Base-by-base conservation (phyloP, 2,888 invertebrate genomes). In the Agrotis exclamationis region DNA sequence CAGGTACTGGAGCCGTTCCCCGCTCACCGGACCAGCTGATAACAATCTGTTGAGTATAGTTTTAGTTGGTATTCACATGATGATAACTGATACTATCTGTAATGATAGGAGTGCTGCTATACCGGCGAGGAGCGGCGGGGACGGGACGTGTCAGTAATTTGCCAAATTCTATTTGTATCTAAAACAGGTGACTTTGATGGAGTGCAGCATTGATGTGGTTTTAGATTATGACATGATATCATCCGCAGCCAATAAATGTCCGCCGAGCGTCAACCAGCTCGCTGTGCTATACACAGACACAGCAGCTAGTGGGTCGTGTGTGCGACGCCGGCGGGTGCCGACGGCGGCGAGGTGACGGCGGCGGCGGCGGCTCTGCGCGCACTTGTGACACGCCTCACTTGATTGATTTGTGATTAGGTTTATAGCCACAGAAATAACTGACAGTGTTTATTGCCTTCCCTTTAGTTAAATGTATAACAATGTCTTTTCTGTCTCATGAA, bases 121-220 rank as follows among this genome's bases (percentile, higher is more conserved):
- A 33, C 20, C 33, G 53, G 48, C 56, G 39, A 20, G 28, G 53
- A 59, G 14, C n/a, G n/a, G 18, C 11, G 28, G 18, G 22, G 47
- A 47, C 70, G 48, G 28, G 24, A 56, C 54, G 13, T 51, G 24
- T 47, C 24, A 57, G 22, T 54, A 50, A 70, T 82, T 81, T 73
- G 82, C 79, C 82, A 79, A 82, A 78, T 63, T 79, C 82, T 82
- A 79, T 79, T 82, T 78, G 79, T 68, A 65, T 82, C 67, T 68
- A 39, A 78, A 68, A 63, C 79, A 63, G 67, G 45, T 82, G 79
- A 82, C 82, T 63, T 72, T 79, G 82, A 79, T 64, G 18, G 58
- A 82, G 50, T 73, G 58, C 68, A 68, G 67, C 79, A 67, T 64
- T 78, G 82, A 64, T 71, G 62, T 59, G 28, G 63, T 53, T 76